Evolutionary conservation across 2,888 invertebrate genomes (phyloP).

Genomic region (Thelaira solivaga): DNA sequence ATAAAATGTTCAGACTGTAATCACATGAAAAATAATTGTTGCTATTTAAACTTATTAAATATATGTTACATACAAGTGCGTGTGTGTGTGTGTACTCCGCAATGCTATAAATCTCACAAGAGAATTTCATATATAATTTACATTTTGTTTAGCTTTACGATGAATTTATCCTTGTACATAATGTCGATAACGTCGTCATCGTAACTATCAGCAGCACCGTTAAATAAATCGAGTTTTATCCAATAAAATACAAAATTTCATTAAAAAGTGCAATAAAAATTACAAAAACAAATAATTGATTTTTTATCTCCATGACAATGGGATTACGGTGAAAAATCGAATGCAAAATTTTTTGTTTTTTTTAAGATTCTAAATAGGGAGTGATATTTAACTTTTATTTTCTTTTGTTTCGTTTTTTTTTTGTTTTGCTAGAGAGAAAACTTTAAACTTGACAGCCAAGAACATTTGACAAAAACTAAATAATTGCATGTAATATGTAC

Average conservation of each 20-base stretch:
- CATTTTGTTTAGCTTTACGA: no score
- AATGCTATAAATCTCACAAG: no score
- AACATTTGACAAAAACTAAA: conserved; percentile 12
- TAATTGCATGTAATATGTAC: background rate
- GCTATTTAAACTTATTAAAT: conserved; percentile 16
- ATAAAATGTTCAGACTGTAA: no score
- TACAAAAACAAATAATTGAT: conserved; percentile 45
- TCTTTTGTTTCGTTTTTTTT: background rate
- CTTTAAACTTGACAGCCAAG: conserved; percentile 13
- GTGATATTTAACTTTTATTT: conserved; percentile 2
- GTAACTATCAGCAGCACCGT: background rate
- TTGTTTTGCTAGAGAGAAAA: background rate
- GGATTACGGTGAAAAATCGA: conserved; percentile 63
- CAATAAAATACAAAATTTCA: background rate
- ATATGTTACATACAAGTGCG: background rate
- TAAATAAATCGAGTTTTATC: conserved; percentile 14
- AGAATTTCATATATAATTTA: no score
- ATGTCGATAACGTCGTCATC: conserved; percentile 25
- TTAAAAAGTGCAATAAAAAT: conserved; percentile 35
- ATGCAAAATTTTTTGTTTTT: conserved; percentile 25
- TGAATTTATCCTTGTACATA: background rate
- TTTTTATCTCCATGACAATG: conserved; percentile 55
- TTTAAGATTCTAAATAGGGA: background rate
- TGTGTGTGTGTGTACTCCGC: background rate
- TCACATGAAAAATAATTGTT: conserved; percentile 10